phyloP scores from a whole-genome alignment of 2,113 vertebrate genomes.

The Hymenochirus boettgeri region DNA sequence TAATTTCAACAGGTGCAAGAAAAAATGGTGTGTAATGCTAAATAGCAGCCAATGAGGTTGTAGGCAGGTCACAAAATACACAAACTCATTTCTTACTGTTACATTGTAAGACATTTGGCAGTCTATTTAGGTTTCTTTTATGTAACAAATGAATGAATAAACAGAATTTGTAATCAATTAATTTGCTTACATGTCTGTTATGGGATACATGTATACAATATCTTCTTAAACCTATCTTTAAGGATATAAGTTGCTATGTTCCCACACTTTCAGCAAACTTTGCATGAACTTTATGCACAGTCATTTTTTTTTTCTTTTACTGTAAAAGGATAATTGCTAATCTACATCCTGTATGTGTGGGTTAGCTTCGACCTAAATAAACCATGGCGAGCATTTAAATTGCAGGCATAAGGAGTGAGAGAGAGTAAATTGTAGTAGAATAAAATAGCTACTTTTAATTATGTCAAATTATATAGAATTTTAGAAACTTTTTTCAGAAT shows the following conservation, averaged over 20 bases:
- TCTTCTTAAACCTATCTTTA: no score
- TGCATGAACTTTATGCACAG: constrained; percentile 41
- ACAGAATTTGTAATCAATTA: no score
- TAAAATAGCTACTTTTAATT: constrained; percentile 75
- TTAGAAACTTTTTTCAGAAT: constrained; percentile 57
- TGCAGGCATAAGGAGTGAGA: constrained; percentile 60
- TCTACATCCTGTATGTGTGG: constrained; percentile 59
- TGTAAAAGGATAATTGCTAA: constrained; percentile 60
- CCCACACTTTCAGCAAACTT: constrained; percentile 8
- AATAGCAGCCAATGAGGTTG: no score
- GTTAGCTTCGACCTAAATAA: constrained; percentile 66
- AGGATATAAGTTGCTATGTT: constrained; percentile 18
- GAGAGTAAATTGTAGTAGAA: constrained; percentile 66
- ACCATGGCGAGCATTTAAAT: constrained; percentile 61
- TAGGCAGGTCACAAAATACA: no score
- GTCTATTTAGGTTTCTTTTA: no score
- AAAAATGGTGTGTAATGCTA: no score
- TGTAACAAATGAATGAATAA: no score
- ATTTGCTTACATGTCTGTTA: no score
- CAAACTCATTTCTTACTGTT: no score
- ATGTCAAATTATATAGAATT: constrained; percentile 74
- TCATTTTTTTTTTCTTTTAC: constrained; percentile 49
- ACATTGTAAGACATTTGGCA: no score
- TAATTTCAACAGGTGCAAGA: no score
- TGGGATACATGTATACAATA: no score